Evolutionary conservation across 2,797 vertebrate genomes (phyloP), one percentile per base, ranked within the genome.

Genomic region (Gambusia yucatana): DNA sequence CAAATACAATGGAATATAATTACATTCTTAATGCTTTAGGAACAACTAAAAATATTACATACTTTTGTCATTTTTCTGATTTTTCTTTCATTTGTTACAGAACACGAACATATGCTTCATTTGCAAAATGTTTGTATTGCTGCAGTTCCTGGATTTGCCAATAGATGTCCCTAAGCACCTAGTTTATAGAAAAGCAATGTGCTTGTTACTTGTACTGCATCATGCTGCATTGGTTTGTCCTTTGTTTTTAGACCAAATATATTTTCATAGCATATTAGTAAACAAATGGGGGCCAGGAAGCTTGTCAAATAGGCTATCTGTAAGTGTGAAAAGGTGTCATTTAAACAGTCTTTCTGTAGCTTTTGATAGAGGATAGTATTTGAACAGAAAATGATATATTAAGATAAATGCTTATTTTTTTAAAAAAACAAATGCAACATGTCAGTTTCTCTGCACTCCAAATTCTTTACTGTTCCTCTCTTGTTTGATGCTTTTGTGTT

Each of bases 141-240:
- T 86, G 84, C 77, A 84, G 70, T 82, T 79, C 65, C 72, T 63
- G 28, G 41, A 39, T 50, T n/a, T 33, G 65, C 80, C 91, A 91
- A 82, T 85, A 90, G 88, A 83, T 89, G 84, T 33, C 47, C 41
- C 73, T 47, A 73, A 70, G 71, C 1, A 8, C 43, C 43, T 3
- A 74, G 3, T 25, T 8, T 25, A 78, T 41, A 25, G 17, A 17
- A 25, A 2, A 13, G 6, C 4, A 47, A 70, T 17, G 13, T 28
- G 44, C 41, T 72, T 20, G 6, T 3, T 28, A 50, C 10, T 3
- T 33, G 10, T 28, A n/a, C 17, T 25, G 14, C 25, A 16, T 14
- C 2, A 28, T 11, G 25, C 2, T 69, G 17, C 1, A 16, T 28
- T 28, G 3, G 14, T n/a, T 36, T 5, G 13, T 39, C n/a, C 25